A percentile compares a stretch with the other conserved stretches of the same genome.
These are phyloP conservation scores for Osmerus mordax DNA, from an alignment of 2,113 vertebrate species.

Conservation along the genomic window DNA sequence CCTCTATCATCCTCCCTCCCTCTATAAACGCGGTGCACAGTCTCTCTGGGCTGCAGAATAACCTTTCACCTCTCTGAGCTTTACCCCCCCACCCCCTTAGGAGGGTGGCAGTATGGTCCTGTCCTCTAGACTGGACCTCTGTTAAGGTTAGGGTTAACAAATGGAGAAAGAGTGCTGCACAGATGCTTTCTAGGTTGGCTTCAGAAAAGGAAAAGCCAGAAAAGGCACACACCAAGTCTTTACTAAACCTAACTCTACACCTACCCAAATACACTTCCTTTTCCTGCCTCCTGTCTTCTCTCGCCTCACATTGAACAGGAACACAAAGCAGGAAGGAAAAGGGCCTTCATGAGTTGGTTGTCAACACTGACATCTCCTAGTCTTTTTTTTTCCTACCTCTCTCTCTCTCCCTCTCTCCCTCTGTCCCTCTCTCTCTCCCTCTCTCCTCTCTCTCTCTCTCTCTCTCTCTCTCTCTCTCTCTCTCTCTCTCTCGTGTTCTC, in stretches of 20 bases:
- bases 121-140: not conserved
- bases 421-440: too few species aligned
- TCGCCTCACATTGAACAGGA: not conserved
- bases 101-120: too few species aligned
- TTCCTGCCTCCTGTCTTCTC: not conserved
- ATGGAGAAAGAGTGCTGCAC: not conserved
- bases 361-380: constrained; percentile 1
- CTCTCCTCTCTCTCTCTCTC: too few species aligned
- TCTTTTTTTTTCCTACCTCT: not conserved
- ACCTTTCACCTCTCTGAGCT: too few species aligned
- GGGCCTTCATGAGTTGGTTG: not conserved
- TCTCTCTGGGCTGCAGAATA: too few species aligned
- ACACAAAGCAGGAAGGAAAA: not conserved
- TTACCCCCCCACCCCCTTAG: too few species aligned
- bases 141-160: not conserved
- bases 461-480: too few species aligned
- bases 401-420: not conserved
- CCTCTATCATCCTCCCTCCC: not conserved
- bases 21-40: not conserved
- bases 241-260: too few species aligned
- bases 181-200: too few species aligned
- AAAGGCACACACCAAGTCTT: too few species aligned
- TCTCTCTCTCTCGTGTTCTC: not conserved
- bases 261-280: not conserved
- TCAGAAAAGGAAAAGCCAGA: too few species aligned